Evolutionary conservation across 2,888 invertebrate species (phyloP), one percentile per base, ranked within the genome.

Genomic region (Diaphora mendica): DNA sequence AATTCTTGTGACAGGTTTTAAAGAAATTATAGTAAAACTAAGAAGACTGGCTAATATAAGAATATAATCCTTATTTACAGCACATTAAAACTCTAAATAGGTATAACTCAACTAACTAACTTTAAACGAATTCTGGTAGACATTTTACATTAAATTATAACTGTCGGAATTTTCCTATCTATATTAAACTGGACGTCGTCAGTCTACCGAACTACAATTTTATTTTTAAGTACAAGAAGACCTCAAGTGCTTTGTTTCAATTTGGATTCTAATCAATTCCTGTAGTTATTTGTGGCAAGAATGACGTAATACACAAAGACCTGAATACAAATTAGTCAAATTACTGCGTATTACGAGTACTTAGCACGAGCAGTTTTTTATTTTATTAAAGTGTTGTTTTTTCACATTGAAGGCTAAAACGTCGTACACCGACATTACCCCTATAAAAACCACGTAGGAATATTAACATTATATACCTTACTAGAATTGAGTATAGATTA

Each of bases 261-360:
- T 30, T 13, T 48, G 13, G 11, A 67, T 23, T 69, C 71, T 68
- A 67, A 66, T 76, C 17, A 66, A 70, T 64, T 75, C 72, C 23
- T 23, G 75, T 76, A 65, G 72, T 72, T n/a, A 71, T 64, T 55
- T 69, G 74, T 72, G 72, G 82, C 62, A 70, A 64, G 72, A 81
- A 84, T 84, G 76, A 74, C 71, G 70, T 71, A 74, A 64, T 74
- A 72, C 64, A 75, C 73, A 73, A 48, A 68, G 73, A 72, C 79
- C 67, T 71, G 84, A 82, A 82, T 81, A 75, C 74, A 70, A 84
- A 73, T 75, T 55, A n/a, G 20, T 48, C 15, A 51, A 7, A 9
- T 51, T 20, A 51, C 51, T 51, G 11, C 23, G 23, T 8, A 23
- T 8, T 51, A 7, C 20, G 20, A 51, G 8, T 51, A 23, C 1